These are phyloP conservation scores for Tiliacea aurago DNA, from an alignment of 2,888 invertebrate genomes.

Conservation along the genomic window DNA sequence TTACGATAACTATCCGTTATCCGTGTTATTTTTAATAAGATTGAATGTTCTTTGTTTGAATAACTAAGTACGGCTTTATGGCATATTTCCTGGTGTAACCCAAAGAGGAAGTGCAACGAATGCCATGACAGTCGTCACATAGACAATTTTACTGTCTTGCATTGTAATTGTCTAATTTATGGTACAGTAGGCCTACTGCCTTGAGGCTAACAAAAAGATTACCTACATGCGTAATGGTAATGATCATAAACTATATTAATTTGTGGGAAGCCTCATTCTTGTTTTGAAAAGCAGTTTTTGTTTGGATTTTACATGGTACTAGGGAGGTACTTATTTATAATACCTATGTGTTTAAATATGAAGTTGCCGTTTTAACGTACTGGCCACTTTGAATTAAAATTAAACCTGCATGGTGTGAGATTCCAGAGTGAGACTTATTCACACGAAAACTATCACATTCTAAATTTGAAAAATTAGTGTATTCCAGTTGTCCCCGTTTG, in stretches of 20 bases:
- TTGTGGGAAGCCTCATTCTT: constrained; percentile 20
- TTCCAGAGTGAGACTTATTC: too few species aligned
- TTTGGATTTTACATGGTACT: not conserved
- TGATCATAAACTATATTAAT: constrained; percentile 1
- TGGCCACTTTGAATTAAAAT: too few species aligned
- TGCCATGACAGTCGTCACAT: constrained; percentile 44
- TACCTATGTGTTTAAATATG: too few species aligned
- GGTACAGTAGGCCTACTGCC: constrained; percentile 23
- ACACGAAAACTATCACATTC: too few species aligned
- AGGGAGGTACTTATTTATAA: not conserved
- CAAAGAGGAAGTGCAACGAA: constrained; percentile 59
- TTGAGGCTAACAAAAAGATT: constrained; percentile 48
- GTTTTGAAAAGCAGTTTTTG: constrained; percentile 8
- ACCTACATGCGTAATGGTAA: constrained; percentile 8
- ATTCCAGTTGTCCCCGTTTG: too few species aligned
- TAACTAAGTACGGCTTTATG: constrained; percentile 38
- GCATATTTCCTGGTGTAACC: constrained; percentile 55
- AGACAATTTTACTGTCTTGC: constrained; percentile 52
- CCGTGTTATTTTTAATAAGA: constrained; percentile 48
- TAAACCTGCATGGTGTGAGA: too few species aligned
- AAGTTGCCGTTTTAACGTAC: too few species aligned
- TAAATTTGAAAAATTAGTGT: too few species aligned
- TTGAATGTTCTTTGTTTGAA: constrained; percentile 51
- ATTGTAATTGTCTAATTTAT: constrained; percentile 63
- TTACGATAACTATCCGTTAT: constrained; percentile 1